Conservation (phyloP, 2,797 vertebrate genomes). For the Phaenicophaeus curvirostris region DNA sequence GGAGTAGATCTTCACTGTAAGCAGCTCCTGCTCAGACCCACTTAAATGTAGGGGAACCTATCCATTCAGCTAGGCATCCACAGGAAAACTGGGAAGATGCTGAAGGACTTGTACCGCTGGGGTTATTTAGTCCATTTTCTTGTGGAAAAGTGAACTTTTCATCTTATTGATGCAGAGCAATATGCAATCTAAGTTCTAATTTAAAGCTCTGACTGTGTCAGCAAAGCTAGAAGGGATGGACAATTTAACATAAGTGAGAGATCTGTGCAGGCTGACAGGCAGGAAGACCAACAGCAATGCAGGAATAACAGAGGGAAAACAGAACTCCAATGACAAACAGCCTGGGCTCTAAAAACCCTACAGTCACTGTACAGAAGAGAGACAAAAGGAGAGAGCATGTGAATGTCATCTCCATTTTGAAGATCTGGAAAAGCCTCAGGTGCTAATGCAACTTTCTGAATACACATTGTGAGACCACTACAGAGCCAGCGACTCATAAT, state of each 20-base stretch:
- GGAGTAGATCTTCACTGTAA: neutral
- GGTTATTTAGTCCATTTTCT: neutral
- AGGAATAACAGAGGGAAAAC: neutral
- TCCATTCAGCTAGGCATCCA: neutral
- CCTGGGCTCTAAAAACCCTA: neutral
- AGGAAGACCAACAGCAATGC: neutral
- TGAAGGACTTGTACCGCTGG: neutral
- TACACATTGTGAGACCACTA: neutral
- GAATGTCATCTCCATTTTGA: neutral
- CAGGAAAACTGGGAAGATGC: neutral
- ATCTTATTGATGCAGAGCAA: neutral
- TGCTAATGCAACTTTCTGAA: conserved; percentile 13
- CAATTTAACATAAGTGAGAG: neutral
- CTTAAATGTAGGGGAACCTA: neutral
- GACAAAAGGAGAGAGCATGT: neutral
- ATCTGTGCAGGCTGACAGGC: neutral
- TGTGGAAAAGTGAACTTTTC: neutral
- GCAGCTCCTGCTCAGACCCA: neutral
- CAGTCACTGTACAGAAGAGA: neutral
- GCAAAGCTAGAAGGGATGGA: neutral
- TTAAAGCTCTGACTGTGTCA: neutral
- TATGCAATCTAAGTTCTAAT: neutral
- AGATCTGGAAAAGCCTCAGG: neutral
- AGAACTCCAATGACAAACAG: neutral
- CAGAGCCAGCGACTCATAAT: neutral